Evolutionary conservation across 2,113 vertebrate genomes (phyloP).

Genomic region (Forbesichthys papilliferus): DNA sequence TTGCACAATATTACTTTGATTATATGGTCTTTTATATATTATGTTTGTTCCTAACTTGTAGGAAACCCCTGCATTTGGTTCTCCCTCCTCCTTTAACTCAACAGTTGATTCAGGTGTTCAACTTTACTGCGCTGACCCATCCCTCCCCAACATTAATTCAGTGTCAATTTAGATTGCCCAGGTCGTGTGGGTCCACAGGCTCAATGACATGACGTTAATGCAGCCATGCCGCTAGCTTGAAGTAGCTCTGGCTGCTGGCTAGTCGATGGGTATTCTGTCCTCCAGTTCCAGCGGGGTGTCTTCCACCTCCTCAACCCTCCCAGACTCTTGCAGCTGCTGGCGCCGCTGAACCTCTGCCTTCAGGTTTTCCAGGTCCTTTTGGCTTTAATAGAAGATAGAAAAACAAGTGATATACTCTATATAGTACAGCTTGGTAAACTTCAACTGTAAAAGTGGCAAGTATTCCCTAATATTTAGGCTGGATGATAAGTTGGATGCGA

Average conservation of each 20-base stretch:
- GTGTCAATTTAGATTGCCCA: constrained; percentile 63
- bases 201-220: constrained; percentile 63
- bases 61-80: constrained; percentile 46
- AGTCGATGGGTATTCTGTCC: constrained; percentile 75
- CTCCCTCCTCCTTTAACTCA: constrained; percentile 25
- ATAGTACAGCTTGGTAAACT: neutral
- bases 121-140: constrained; percentile 43
- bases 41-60: constrained; percentile 40
- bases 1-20: constrained; percentile 59
- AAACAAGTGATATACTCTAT: neutral
- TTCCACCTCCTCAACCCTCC: constrained; percentile 76
- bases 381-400: constrained; percentile 69
- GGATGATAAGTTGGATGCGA: neutral
- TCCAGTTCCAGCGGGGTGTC: constrained; percentile 67
- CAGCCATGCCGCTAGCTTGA: constrained; percentile 46
- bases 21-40: constrained; percentile 32
- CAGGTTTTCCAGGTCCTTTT: constrained; percentile 97
- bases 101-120: constrained; percentile 43
- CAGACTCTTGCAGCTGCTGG: constrained; percentile 90
- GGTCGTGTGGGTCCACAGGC: constrained; percentile 65
- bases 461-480: neutral
- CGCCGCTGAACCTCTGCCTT: constrained; percentile 95
- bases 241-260: constrained; percentile 42
- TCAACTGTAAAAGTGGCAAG: neutral
- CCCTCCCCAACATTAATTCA: constrained; percentile 56